Evolutionary conservation across 2,888 invertebrate genomes (phyloP), one percentile per base, ranked within the genome.

Genomic region (Lochmaea crataegi): DNA sequence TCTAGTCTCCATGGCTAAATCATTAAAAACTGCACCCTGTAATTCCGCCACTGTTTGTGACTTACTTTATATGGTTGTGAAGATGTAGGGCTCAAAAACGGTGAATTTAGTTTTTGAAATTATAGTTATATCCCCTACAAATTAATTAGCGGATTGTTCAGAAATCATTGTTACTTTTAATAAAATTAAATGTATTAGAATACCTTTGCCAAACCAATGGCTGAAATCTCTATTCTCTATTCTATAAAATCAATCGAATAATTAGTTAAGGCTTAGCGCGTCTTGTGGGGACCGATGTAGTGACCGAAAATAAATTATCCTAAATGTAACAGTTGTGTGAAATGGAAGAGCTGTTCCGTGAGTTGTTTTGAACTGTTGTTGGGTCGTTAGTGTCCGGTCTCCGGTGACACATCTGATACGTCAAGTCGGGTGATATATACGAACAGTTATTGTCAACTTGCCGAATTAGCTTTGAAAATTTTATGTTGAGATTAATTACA

Each of bases 401-500:
- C 80, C 57, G 61, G 77, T 68, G 78, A 72, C 73, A 76, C 76
- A 80, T 79, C 73, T 70, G 56, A 65, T 57, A 68, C 76, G 79
- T 80, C 80, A 75, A 67, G 60, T 67, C 41, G 56, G 51, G 61
- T 80, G 80, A 80, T 80, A 77, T 78, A 80, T 78, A 68, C 75
- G 61, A 64, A 53, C 63, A 71, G 77, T 72, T 74, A 77, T 77
- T 72, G 71, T 67, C 74, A 70, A 75, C 77, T 77, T 75, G 75
- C 77, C 69, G 73, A 75, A 77, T 75, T 77, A 71, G 71, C 71
- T 77, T 71, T 77, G 75, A 77, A 77, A 77, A 72, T 73, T 77
- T 75, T 67, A 77, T 71, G 68, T 69, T 60, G 68, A 71, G 68
- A 77, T 73, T 75, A 73, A 77, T 75, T 73, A 72, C 63, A 60